Conservation (phyloP, 2,113 vertebrate genomes). For the Channa maculata region DNA sequence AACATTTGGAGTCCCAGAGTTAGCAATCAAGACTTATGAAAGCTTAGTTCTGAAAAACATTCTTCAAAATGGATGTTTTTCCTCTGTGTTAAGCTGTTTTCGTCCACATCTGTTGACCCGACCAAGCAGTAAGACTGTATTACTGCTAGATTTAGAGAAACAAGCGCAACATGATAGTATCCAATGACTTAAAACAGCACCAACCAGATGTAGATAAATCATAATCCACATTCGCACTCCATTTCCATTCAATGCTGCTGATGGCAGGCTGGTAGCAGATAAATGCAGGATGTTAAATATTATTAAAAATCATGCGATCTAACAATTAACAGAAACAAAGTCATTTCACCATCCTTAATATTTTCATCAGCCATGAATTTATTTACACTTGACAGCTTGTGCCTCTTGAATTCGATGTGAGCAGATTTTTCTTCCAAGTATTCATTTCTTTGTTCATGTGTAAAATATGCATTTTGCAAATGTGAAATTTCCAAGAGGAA, state of each 20-base stretch:
- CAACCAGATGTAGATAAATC: not conserved
- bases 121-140: not conserved
- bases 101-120: slow-evolving; percentile 34
- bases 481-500: slow-evolving; percentile 12
- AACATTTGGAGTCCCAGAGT: slow-evolving; percentile 61
- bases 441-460: slow-evolving; percentile 49
- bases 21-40: slow-evolving; percentile 63
- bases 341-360: slow-evolving; percentile 46
- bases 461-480: slow-evolving; percentile 29
- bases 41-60: slow-evolving; percentile 39
- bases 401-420: slow-evolving; percentile 55
- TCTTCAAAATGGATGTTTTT: slow-evolving; percentile 14
- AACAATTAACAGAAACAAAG: slow-evolving; percentile 21
- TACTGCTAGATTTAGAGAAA: not conserved
- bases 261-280: slow-evolving; percentile 5
- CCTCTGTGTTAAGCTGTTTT: slow-evolving; percentile 7
- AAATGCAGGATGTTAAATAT: slow-evolving; percentile 31
- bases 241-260: slow-evolving; percentile 13
- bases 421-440: slow-evolving; percentile 36
- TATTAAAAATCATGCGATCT: slow-evolving; percentile 42
- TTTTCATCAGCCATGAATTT: slow-evolving; percentile 54
- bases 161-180: not conserved
- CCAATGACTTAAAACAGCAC: not conserved
- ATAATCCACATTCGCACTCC: not conserved
- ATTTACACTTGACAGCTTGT: slow-evolving; percentile 72